Base-by-base conservation (phyloP, 2,113 vertebrate species). In the Carassius gibelio region DNA sequence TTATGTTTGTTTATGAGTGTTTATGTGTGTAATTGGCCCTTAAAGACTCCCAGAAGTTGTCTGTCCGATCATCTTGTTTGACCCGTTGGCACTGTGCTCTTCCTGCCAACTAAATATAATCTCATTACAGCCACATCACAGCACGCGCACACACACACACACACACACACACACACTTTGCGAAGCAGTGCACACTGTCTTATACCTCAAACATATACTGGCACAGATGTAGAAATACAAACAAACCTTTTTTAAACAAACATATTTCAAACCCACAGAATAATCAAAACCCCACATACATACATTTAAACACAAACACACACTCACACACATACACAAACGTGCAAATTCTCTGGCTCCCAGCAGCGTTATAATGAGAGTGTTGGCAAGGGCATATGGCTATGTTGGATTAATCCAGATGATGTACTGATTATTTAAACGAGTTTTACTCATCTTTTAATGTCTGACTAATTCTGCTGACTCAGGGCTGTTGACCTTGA, bases 81-180 rank as follows among this genome's bases (percentile, higher is more conserved):
- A 38, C 86, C 72, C 71, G 26, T 57, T 75, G 81, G 71, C 81
- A 64, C 57, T 71, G 50, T 21, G 68, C 45, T 76, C 59, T 75
- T 86, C 85, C 91, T 90, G 91, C 91, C 90, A 89, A 88, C 89
- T 89, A 91, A 36, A 88, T 92, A 92, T 90, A 92, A 91, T 89
- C 90, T 91, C 90, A 91, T 91, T 92, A 91, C 89, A 89, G 78
- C 48, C 69, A 84, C 84, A 85, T 78, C 81, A 81, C 84, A 83
- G 87, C 83, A 71, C 57, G 57, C 45, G 68, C n/a, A 71, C n/a
- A 50, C 80, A 15, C 23, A 55, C 85, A 30, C 78, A 34, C 68
- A 55, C 36, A 38, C 19, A 5, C 76, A 91, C 42, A 62, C 34
- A 59, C 66, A 55, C 21, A 64, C 36, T 81, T 48, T 38, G 50